Evolutionary conservation across 2,113 vertebrate species (phyloP).

Genomic region (Acanthochromis polyacanthus): DNA sequence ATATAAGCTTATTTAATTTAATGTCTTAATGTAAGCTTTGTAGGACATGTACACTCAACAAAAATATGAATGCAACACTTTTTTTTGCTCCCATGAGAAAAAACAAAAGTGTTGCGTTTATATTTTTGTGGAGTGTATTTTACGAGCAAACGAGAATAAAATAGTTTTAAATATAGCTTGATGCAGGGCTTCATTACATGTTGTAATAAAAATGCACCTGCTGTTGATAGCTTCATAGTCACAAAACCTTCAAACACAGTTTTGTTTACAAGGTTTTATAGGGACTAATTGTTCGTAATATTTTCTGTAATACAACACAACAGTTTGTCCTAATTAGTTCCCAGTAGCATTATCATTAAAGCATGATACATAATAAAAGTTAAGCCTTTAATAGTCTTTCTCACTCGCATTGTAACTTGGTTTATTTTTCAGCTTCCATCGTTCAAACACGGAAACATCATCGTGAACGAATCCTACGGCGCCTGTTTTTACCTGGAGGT

Average conservation of each 20-base stretch:
- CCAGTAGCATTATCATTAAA: neutral
- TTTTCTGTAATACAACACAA: neutral
- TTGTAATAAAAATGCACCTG: too few species aligned
- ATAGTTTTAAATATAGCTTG: too few species aligned
- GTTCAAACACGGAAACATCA: slow-evolving; percentile 78
- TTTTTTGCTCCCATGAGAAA: too few species aligned
- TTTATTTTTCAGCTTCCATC: slow-evolving; percentile 75
- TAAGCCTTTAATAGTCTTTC: neutral
- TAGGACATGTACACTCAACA: too few species aligned
- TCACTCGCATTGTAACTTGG: neutral
- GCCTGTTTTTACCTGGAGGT: slow-evolving; percentile 86
- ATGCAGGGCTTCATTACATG: too few species aligned
- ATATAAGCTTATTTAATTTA: too few species aligned
- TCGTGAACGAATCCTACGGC: slow-evolving; percentile 83
- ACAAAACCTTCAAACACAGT: neutral
- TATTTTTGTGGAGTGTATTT: too few species aligned
- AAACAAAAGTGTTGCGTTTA: too few species aligned
- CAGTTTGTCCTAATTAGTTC: slow-evolving; percentile 9
- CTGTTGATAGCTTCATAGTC: too few species aligned
- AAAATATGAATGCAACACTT: too few species aligned
- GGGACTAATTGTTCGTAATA: neutral
- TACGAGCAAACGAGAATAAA: too few species aligned
- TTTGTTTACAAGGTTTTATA: neutral
- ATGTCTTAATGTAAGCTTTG: too few species aligned
- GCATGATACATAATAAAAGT: fast-evolving